A percentile compares a stretch with the other conserved stretches of the same genome.
Conservation (phyloP, 2,797 vertebrate species). For the Pipistrellus pipistrellus region DNA sequence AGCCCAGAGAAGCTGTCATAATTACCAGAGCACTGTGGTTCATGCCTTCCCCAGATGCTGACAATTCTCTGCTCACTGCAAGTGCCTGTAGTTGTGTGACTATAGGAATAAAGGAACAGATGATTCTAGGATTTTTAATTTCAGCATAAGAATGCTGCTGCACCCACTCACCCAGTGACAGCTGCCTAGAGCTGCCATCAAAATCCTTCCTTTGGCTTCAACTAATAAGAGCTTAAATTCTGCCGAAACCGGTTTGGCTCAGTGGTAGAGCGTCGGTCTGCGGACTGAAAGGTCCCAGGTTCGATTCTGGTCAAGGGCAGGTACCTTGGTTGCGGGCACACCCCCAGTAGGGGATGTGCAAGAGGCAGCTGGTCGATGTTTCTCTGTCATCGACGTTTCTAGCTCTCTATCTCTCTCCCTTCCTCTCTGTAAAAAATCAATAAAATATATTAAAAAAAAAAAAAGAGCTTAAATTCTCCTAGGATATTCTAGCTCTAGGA, state of each 20-base stretch:
- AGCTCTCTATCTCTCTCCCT: no score
- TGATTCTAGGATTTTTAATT: constrained; percentile 5
- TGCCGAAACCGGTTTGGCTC: no score
- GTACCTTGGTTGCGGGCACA: no score
- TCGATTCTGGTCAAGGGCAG: no score
- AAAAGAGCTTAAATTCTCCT: background rate
- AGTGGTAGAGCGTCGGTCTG: no score
- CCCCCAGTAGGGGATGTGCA: no score
- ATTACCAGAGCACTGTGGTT: background rate
- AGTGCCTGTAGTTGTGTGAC: background rate
- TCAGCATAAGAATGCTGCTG: constrained; percentile 3
- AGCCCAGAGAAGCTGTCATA: background rate
- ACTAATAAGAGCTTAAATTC: background rate
- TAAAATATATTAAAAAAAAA: no score
- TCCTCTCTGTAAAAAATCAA: no score
- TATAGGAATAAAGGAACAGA: background rate
- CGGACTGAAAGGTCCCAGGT: no score
- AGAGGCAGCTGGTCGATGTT: no score
- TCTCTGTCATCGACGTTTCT: no score
- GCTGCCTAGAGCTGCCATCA: background rate
- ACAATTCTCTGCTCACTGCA: background rate
- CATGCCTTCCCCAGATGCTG: background rate
- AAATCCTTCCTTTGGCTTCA: background rate
- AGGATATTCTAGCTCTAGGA: background rate
- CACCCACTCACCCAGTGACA: background rate